Evolutionary conservation across 2,797 vertebrate species (phyloP).

Genomic region (Psittacula echo): DNA sequence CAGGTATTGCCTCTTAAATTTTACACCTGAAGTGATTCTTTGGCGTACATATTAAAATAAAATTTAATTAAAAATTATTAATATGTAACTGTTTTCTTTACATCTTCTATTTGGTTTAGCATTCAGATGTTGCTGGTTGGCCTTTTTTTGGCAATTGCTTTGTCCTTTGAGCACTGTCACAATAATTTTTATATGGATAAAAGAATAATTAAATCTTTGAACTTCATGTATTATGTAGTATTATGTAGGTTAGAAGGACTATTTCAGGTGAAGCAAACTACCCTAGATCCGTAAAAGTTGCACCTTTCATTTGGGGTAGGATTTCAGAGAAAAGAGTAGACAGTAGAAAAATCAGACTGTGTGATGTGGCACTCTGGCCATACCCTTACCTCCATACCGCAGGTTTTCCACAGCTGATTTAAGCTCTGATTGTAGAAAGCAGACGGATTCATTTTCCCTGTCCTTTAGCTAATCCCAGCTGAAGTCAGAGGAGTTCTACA

Average conservation of each 20-base stretch:
- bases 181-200: not conserved
- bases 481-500: not conserved
- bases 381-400: not conserved
- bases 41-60: not conserved
- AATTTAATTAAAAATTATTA: slow-evolving; percentile 16
- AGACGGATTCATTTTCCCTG: not conserved
- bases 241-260: not conserved
- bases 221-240: not conserved
- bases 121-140: not conserved
- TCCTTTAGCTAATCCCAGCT: not conserved
- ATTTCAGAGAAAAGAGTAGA: not conserved
- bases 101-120: not conserved
- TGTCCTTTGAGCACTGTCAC: not conserved
- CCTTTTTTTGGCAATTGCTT: not conserved
- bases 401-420: not conserved
- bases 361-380: not conserved
- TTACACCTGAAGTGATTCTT: slow-evolving; percentile 50
- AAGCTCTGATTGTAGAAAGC: not conserved
- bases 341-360: not conserved
- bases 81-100: slow-evolving; percentile 4
- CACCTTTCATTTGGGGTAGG: not conserved
- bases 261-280: not conserved
- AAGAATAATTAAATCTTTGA: slow-evolving; percentile 31
- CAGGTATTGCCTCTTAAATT: slow-evolving; percentile 44
- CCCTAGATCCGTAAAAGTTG: not conserved